Conservation (phyloP, 2,888 invertebrate genomes). For the Phyllotreta cruciferae region DNA sequence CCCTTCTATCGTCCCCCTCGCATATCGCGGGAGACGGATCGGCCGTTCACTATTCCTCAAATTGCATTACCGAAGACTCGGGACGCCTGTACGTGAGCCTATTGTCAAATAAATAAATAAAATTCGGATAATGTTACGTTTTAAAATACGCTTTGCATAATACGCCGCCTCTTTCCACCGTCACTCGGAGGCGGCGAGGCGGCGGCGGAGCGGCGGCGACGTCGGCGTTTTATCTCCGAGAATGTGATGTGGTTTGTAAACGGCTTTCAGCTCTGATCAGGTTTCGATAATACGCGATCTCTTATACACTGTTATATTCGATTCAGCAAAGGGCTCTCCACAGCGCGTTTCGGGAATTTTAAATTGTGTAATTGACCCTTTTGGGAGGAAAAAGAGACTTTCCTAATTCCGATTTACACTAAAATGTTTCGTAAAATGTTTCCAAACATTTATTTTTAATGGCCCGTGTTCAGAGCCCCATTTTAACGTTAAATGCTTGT, state of each 20-base stretch:
- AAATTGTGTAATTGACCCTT: slow-evolving; percentile 34
- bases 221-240: slow-evolving; percentile 48
- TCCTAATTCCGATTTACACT: too few relatives aligned
- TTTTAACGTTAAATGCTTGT: too few relatives aligned
- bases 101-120: slow-evolving; percentile 63
- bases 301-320: too few relatives aligned
- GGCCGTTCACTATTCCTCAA: slow-evolving; percentile 59
- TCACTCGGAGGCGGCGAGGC: neutral
- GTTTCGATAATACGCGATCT: neutral
- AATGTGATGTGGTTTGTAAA: slow-evolving; percentile 55
- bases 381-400: too few relatives aligned
- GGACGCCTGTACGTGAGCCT: slow-evolving; percentile 59
- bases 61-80: slow-evolving; percentile 60
- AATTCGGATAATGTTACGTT: slow-evolving; percentile 61
- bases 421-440: too few relatives aligned
- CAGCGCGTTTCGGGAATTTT: neutral
- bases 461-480: too few relatives aligned
- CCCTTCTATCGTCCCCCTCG: slow-evolving; percentile 47
- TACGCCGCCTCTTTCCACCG: slow-evolving; percentile 46
- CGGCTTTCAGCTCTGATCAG: slow-evolving; percentile 24
- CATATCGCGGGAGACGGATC: slow-evolving; percentile 55
- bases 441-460: too few relatives aligned
- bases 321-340: neutral
- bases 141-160: slow-evolving; percentile 62
- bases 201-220: too few relatives aligned